Conservation (phyloP, 2,888 invertebrate genomes). For the Unio delphinus region DNA sequence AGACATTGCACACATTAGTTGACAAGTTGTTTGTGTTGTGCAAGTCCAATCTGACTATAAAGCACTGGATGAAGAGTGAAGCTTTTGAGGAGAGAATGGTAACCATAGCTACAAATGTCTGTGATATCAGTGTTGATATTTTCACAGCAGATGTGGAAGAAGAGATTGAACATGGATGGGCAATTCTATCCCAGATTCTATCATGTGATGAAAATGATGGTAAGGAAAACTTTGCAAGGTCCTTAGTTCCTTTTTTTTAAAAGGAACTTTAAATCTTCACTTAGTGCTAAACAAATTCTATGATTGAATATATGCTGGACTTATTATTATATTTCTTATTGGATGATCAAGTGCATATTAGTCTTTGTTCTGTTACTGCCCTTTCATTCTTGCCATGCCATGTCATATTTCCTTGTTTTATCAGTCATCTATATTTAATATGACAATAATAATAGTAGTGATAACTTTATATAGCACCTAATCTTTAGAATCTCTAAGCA, state of each 20-base stretch:
- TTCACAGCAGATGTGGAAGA: conserved; percentile 7
- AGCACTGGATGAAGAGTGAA: conserved; percentile 45
- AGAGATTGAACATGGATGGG: conserved; percentile 44
- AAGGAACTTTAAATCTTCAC: too few relatives aligned
- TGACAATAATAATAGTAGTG: too few relatives aligned
- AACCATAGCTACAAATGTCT: conserved; percentile 39
- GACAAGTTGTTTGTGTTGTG: conserved; percentile 29
- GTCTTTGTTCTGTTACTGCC: too few relatives aligned
- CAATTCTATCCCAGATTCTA: conserved; percentile 52
- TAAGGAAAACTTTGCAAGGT: conserved; percentile 1
- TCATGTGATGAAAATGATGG: conserved; percentile 31
- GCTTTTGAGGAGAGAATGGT: conserved; percentile 48
- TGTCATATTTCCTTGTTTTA: too few relatives aligned
- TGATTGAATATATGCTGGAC: too few relatives aligned
- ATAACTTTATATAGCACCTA: too few relatives aligned
- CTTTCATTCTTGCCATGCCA: too few relatives aligned
- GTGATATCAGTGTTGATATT: conserved; percentile 29
- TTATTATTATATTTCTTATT: too few relatives aligned
- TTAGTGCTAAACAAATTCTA: too few relatives aligned
- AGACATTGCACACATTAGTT: conserved; percentile 34
- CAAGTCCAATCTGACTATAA: conserved; percentile 13
- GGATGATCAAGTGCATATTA: too few relatives aligned
- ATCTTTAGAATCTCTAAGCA: too few relatives aligned
- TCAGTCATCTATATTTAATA: too few relatives aligned
- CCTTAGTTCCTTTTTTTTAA: not conserved